A percentile compares a stretch with the other conserved stretches of the same genome.
Conservation (phyloP, 2,797 vertebrate genomes). For the Pangasius mekongensis region DNA sequence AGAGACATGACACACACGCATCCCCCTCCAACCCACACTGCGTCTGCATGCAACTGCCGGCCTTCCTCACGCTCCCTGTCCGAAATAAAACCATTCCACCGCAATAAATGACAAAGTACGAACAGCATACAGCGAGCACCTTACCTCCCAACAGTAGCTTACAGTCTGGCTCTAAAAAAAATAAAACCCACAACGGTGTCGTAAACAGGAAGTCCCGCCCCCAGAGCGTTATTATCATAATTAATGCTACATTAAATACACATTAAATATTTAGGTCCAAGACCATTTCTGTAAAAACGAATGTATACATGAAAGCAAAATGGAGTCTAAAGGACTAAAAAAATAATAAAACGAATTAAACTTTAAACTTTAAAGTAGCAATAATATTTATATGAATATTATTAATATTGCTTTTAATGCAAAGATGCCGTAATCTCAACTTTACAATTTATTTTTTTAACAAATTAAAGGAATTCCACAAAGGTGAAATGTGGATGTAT, state of each 20-base stretch:
- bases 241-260: background rate
- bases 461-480: too few species aligned
- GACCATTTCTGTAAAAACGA: background rate
- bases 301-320: background rate
- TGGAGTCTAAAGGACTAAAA: background rate
- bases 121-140: background rate
- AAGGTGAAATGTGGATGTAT: too few species aligned
- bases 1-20: background rate
- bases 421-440: too few species aligned
- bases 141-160: conserved; percentile 34
- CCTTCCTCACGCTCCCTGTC: background rate
- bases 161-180: conserved; percentile 1
- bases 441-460: too few species aligned
- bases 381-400: background rate
- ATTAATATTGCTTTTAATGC: too few species aligned
- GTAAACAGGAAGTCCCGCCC: conserved; percentile 61
- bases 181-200: background rate
- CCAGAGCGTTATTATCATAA: conserved; percentile 4
- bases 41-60: background rate
- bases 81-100: background rate
- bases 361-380: background rate
- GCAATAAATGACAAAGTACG: background rate
- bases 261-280: background rate
- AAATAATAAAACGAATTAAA: background rate
- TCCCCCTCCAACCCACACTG: background rate